phyloP scores from a whole-genome alignment of 2,888 invertebrate genomes.

The Polydrusus pterygomalis region DNA sequence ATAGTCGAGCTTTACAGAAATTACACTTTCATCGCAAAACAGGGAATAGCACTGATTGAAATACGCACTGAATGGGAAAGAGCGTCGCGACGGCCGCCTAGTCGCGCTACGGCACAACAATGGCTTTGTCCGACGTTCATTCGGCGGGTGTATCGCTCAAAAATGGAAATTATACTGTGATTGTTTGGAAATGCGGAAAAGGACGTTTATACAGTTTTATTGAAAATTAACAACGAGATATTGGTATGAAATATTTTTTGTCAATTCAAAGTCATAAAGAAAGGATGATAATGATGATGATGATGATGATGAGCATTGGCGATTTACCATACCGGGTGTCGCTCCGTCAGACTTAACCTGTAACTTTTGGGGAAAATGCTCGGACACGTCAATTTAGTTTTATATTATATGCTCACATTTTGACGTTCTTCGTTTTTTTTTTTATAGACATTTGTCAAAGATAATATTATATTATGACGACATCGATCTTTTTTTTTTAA shows the following conservation, averaged over 20 bases:
- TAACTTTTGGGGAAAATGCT: too few species aligned
- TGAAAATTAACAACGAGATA: background rate
- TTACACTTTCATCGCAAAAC: conserved; percentile 65
- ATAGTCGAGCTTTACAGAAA: conserved; percentile 61
- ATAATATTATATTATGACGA: too few species aligned
- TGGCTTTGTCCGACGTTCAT: conserved; percentile 43
- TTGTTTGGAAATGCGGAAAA: conserved; percentile 23
- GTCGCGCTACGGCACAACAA: conserved; percentile 29
- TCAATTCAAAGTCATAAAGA: too few species aligned
- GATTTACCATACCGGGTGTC: too few species aligned
- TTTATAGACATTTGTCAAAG: too few species aligned
- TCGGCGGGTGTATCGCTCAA: conserved; percentile 37
- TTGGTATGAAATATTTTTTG: background rate
- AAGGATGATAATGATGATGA: too few species aligned
- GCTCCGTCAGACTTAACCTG: too few species aligned
- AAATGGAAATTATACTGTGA: conserved; percentile 43
- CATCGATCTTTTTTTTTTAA: too few species aligned
- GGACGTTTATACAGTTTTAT: background rate
- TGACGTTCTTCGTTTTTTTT: too few species aligned
- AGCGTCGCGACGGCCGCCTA: conserved; percentile 35
- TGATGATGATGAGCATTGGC: too few species aligned
- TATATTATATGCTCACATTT: too few species aligned
- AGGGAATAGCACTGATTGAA: conserved; percentile 58
- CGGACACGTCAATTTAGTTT: too few species aligned
- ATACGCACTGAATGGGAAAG: conserved; percentile 55